These are phyloP conservation scores for Cynopterus sphinx DNA, from an alignment of 2,797 vertebrate genomes.

Conservation along the genomic window DNA sequence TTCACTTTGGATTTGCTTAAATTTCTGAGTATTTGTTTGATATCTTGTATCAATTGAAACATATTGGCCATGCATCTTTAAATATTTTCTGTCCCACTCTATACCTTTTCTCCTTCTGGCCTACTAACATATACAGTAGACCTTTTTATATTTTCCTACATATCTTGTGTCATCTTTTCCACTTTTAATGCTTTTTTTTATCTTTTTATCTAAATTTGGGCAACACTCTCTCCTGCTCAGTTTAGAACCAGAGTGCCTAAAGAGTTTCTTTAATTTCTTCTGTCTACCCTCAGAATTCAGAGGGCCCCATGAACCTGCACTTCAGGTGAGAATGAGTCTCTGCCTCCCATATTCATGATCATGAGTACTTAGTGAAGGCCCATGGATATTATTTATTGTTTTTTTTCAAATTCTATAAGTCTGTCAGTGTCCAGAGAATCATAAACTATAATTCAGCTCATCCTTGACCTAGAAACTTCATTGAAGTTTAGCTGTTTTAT, in stretches of 20 bases:
- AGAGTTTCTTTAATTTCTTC: background rate
- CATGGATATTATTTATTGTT: background rate
- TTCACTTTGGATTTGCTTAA: background rate
- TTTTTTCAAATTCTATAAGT: background rate
- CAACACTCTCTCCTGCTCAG: background rate
- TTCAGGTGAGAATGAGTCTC: background rate
- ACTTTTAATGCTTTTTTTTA: background rate
- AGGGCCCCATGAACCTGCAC: background rate
- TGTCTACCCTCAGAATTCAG: background rate
- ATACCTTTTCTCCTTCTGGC: background rate
- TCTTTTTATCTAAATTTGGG: background rate
- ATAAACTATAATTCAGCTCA: background rate
- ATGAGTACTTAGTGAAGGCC: background rate
- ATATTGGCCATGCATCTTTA: background rate
- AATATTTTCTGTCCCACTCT: background rate
- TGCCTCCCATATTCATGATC: background rate
- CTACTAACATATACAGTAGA: background rate
- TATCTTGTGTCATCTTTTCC: background rate
- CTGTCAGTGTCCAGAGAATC: too few species aligned
- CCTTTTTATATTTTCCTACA: background rate
- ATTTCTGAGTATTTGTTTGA: background rate
- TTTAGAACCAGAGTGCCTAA: background rate
- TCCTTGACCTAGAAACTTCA: background rate
- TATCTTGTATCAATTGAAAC: background rate
- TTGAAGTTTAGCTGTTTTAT: background rate